These are phyloP conservation scores for Aleiodes testaceus DNA, from an alignment of 2,888 invertebrate genomes.

Conservation along the genomic window DNA sequence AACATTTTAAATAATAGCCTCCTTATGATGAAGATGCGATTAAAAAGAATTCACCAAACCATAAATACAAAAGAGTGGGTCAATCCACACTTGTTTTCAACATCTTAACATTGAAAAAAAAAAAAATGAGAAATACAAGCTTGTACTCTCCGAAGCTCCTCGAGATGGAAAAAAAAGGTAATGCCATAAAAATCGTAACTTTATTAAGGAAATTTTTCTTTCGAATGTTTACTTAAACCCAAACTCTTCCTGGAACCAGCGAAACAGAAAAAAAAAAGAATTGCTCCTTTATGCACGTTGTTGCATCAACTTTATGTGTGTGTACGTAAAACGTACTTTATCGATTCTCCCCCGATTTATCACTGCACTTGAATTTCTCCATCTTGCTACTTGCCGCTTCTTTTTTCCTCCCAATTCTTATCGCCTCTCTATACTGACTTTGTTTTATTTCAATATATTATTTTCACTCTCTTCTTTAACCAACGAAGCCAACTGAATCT, in stretches of 20 bases:
- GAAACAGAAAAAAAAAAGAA: not conserved
- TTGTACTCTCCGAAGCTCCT: too few species aligned
- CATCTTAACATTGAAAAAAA: slow-evolving; percentile 13
- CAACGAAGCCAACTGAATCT: slow-evolving; percentile 40
- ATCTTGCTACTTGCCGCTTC: slow-evolving; percentile 17
- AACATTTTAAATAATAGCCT: slow-evolving; percentile 1
- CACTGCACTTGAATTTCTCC: slow-evolving; percentile 36
- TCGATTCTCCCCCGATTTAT: slow-evolving; percentile 42
- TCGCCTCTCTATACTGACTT: not conserved
- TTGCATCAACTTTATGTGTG: slow-evolving; percentile 3
- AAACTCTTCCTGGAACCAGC: slow-evolving; percentile 40
- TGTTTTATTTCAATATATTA: slow-evolving; percentile 17
- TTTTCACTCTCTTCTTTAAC: not conserved
- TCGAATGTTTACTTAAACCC: slow-evolving; percentile 34
- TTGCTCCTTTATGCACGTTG: not conserved
- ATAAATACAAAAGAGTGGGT: slow-evolving; percentile 34
- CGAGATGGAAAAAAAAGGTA: slow-evolving; percentile 20
- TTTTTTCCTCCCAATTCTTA: not conserved
- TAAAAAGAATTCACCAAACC: slow-evolving; percentile 16
- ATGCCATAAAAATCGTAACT: slow-evolving; percentile 42
- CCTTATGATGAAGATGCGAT: slow-evolving; percentile 25
- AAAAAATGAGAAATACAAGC: not conserved
- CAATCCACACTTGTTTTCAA: slow-evolving; percentile 32
- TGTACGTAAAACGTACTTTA: slow-evolving; percentile 41
- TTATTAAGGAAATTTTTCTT: slow-evolving; percentile 44